Base-by-base conservation (phyloP, 1,140 invertebrate species). In the Philaenus spumarius region DNA sequence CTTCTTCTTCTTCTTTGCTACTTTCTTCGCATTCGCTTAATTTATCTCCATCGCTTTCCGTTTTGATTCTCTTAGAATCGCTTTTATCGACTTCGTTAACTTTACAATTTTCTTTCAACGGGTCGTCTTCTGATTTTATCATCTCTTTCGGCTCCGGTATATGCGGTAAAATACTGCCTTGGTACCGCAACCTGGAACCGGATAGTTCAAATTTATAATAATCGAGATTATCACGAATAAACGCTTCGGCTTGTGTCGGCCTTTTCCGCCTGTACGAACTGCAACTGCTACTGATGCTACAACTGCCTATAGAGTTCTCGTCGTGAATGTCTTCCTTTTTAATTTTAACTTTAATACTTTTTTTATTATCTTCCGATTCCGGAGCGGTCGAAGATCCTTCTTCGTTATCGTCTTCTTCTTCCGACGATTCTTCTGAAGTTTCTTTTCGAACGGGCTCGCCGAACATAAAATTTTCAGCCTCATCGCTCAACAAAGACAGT, bases 401-500 rank as follows among this genome's bases (percentile, higher is more conserved):
- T 2, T 55, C 43, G 14, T 59, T 40, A 30, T 58, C 52, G 17
- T 58, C 55, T 45, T 60, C 45, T 23, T 62, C 23, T 54, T 58
- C 35, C 50, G 67, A 77, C 48, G 66, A 77, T n/a, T 75, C 73
- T 14, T 67, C 69, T 6, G 78, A 72, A 35, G 75, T 78, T 1
- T 73, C 68, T 23, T 75, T 0, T 26, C 81, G 77, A 59, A 80
- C 81, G 0, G 85, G 82, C 35, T 79, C 77, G 2, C 77, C 72
- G 68, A 91, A 91, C 82, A 91, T 86, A 68, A 90, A 91, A 48
- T 85, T 89, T 63, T 89, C 87, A 0, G 87, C 88, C 69, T 91
- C 87, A 58, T 88, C 84, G 57, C 87, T 90, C 1, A 91, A 67
- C 17, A 85, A 75, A 0, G 82, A 82, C 17, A 90, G 64, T 70